These are phyloP conservation scores for Leptinotarsa texana DNA, from an alignment of 1,140 invertebrate genomes.

Conservation along the genomic window DNA sequence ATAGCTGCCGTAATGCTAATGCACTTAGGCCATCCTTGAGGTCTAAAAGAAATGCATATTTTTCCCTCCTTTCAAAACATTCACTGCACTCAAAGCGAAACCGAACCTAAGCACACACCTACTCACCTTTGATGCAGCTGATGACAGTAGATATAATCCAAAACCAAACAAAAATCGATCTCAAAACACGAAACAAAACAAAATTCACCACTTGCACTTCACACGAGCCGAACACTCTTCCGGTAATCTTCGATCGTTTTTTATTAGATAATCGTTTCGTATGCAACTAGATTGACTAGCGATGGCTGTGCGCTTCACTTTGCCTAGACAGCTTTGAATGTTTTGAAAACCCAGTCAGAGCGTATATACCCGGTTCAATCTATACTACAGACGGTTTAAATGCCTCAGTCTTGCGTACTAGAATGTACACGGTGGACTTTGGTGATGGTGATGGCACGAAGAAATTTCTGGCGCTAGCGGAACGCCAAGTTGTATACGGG, in stretches of 20 bases:
- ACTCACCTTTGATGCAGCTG: background rate
- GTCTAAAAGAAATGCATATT: too few relatives aligned
- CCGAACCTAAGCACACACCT: too few relatives aligned
- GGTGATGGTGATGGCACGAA: conserved; percentile 10
- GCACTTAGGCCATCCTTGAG: too few relatives aligned
- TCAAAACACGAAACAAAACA: conserved; percentile 10
- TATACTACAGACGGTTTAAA: conserved; percentile 30
- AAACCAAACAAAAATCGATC: background rate
- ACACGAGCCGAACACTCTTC: background rate
- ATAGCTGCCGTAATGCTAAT: too few relatives aligned
- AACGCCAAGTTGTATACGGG: background rate
- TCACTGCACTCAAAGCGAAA: too few relatives aligned
- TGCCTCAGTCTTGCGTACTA: conserved; percentile 26
- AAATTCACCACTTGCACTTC: conserved; percentile 2
- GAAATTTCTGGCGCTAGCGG: background rate
- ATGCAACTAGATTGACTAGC: background rate
- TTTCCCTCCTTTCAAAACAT: too few relatives aligned
- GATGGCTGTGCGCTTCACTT: conserved; percentile 3
- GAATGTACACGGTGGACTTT: conserved; percentile 22
- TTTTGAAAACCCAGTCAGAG: conserved; percentile 24
- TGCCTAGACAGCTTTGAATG: conserved; percentile 14
- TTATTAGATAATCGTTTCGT: conserved; percentile 21
- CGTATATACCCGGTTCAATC: conserved; percentile 26
- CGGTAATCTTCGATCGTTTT: conserved; percentile 1
- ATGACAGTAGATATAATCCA: conserved; percentile 2